phyloP scores from a whole-genome alignment of 2,113 vertebrate species.

The Nesogale talazaci region DNA sequence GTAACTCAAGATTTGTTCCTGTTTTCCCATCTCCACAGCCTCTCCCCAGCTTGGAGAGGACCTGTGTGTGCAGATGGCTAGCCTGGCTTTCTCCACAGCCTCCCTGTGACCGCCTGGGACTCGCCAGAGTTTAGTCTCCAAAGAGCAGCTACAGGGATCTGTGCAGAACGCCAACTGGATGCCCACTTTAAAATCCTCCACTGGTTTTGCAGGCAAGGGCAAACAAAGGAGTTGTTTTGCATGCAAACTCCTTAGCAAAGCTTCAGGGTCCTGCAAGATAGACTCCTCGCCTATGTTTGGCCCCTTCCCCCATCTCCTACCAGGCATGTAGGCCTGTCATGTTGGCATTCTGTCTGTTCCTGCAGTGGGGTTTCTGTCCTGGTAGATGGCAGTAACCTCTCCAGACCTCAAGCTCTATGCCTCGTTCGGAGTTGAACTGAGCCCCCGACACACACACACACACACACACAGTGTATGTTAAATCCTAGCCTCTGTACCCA shows the following conservation, averaged over 20 bases:
- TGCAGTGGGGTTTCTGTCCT: background rate
- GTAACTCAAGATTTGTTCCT: constrained; percentile 14
- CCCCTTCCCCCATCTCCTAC: background rate
- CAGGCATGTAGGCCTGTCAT: background rate
- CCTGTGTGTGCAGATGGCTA: background rate
- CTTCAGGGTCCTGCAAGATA: background rate
- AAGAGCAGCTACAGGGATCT: background rate
- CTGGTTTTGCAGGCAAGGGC: background rate
- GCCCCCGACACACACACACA: background rate
- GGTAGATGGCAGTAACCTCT: no score
- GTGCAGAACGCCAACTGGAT: background rate
- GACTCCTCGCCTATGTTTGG: background rate
- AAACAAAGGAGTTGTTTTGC: no score
- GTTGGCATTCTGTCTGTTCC: background rate
- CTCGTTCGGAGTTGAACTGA: background rate
- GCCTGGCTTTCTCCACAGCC: background rate
- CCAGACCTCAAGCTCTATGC: background rate
- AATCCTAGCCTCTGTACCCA: background rate
- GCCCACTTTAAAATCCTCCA: constrained; percentile 29
- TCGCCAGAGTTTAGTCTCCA: constrained; percentile 3
- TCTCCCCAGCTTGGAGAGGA: background rate
- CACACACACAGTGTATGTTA: background rate
- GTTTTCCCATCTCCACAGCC: background rate
- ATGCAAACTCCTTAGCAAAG: constrained; percentile 35
- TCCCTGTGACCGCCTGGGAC: background rate